These are phyloP conservation scores for Drepanosiphum platanoidis DNA, from an alignment of 2,888 invertebrate genomes.

Conservation along the genomic window DNA sequence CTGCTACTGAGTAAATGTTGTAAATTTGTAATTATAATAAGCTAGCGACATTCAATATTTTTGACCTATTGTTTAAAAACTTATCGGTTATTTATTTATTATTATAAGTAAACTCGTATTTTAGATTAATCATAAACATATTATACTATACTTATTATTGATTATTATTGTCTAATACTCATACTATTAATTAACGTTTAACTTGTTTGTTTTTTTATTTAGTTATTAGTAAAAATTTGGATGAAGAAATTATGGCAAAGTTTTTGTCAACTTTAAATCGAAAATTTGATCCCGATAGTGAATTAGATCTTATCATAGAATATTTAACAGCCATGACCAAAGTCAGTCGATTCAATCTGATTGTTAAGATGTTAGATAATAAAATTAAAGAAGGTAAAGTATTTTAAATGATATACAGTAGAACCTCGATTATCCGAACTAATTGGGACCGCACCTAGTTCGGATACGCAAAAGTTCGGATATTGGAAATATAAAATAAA, in stretches of 20 bases:
- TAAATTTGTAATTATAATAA: too few relatives aligned
- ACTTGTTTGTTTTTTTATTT: slow-evolving; percentile 30
- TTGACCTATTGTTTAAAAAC: too few relatives aligned
- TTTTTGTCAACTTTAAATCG: slow-evolving; percentile 46
- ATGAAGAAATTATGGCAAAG: slow-evolving; percentile 57
- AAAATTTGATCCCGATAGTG: slow-evolving; percentile 51
- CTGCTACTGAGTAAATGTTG: too few relatives aligned
- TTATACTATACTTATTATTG: neutral
- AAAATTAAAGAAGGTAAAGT: slow-evolving; percentile 60
- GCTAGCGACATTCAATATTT: too few relatives aligned
- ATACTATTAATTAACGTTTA: neutral
- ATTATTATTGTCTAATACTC: neutral
- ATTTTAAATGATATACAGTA: neutral
- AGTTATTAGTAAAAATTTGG: slow-evolving; percentile 57
- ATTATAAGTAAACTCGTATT: neutral
- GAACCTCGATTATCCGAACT: too few relatives aligned
- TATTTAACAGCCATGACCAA: slow-evolving; percentile 54
- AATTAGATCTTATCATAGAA: slow-evolving; percentile 57
- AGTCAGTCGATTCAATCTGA: slow-evolving; percentile 51
- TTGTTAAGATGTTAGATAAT: slow-evolving; percentile 57
- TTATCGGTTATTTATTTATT: neutral
- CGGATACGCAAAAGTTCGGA: too few relatives aligned
- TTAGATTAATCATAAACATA: neutral
- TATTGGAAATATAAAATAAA: too few relatives aligned
- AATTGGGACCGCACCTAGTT: too few relatives aligned